phyloP scores from a whole-genome alignment of 2,888 invertebrate species.

The Dynastes hyllus region DNA sequence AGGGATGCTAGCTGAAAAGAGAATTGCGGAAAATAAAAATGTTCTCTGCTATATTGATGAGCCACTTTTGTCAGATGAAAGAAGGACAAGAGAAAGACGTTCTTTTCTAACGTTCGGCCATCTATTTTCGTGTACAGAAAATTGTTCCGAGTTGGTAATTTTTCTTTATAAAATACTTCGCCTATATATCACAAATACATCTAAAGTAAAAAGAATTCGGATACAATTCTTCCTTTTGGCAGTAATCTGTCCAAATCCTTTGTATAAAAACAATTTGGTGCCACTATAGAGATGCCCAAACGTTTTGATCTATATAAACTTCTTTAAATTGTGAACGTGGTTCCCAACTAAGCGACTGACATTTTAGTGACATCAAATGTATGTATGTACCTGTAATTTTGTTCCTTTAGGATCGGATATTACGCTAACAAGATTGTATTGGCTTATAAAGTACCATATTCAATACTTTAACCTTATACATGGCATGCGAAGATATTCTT shows the following conservation, averaged over 20 bases:
- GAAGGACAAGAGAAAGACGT: constrained; percentile 45
- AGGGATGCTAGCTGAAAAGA: constrained; percentile 31
- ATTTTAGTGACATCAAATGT: too few relatives aligned
- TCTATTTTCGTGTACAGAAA: constrained; percentile 45
- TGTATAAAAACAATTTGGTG: background rate
- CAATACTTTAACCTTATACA: background rate
- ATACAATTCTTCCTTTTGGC: constrained; percentile 4
- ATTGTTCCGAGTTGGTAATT: constrained; percentile 44
- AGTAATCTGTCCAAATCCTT: background rate
- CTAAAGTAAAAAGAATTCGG: constrained; percentile 12
- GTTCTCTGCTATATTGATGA: constrained; percentile 44
- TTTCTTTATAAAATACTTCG: constrained; percentile 45
- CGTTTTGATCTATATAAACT: background rate
- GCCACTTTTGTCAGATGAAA: constrained; percentile 47
- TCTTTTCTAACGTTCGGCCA: constrained; percentile 28
- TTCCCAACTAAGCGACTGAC: background rate
- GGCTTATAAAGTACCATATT: background rate
- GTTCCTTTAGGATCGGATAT: too few relatives aligned
- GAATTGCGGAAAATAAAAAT: constrained; percentile 46
- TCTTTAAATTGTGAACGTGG: background rate
- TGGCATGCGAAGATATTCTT: background rate
- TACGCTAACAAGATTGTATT: background rate
- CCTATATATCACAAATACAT: constrained; percentile 37
- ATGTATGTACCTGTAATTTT: too few relatives aligned
- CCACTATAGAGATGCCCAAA: background rate